Conservation (phyloP, 2,113 vertebrate genomes). For the Cololabis saira region DNA sequence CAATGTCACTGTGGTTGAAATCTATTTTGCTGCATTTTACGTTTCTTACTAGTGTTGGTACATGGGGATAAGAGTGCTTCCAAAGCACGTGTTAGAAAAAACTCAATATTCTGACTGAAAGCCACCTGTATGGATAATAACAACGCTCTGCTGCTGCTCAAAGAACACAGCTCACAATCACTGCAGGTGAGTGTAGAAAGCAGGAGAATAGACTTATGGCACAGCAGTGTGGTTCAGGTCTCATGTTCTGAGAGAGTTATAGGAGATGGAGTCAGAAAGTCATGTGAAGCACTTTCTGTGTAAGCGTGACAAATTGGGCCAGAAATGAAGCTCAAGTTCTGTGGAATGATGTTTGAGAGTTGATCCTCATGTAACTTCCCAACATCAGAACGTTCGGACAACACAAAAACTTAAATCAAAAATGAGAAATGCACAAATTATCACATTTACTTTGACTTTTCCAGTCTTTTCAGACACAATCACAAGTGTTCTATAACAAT, state of each 20-base stretch:
- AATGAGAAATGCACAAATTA: too few relatives aligned
- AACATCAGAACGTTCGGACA: too few relatives aligned
- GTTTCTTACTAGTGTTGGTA: neutral
- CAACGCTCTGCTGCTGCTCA: constrained; percentile 7
- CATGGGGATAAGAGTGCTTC: neutral
- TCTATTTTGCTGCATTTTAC: constrained; percentile 6
- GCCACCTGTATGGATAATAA: neutral
- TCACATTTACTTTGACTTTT: too few relatives aligned
- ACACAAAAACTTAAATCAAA: too few relatives aligned
- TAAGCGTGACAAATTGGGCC: too few relatives aligned
- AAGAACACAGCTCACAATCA: neutral
- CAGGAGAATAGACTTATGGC: neutral
- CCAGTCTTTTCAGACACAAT: too few relatives aligned
- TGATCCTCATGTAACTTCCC: too few relatives aligned
- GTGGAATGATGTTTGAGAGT: too few relatives aligned
- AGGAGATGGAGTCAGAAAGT: neutral
- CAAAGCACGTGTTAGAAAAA: neutral
- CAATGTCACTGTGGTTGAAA: neutral
- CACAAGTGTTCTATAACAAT: too few relatives aligned
- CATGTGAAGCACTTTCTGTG: neutral
- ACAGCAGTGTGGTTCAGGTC: neutral
- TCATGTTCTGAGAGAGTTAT: neutral
- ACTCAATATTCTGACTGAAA: constrained; percentile 1
- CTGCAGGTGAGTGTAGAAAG: neutral
- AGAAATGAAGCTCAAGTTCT: too few relatives aligned